These are phyloP conservation scores for Danaus melanippus DNA, from an alignment of 1,140 invertebrate species.

Conservation along the genomic window DNA sequence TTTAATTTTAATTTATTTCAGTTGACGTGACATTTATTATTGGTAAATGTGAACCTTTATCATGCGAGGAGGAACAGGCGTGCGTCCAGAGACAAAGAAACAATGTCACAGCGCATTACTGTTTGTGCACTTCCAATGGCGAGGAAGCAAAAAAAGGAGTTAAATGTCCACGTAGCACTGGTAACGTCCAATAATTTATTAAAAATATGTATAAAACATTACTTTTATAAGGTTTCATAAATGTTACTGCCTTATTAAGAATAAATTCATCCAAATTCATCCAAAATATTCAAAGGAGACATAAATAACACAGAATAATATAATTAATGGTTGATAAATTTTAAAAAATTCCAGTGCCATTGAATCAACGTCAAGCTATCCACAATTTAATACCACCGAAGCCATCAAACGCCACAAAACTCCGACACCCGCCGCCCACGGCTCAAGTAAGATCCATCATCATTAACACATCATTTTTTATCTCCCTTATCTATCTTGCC, in stretches of 20 bases:
- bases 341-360: slow-evolving; percentile 65
- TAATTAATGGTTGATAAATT: not conserved
- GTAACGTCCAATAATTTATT: slow-evolving; percentile 39
- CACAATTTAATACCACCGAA: slow-evolving; percentile 76
- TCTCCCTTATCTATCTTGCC: slow-evolving; percentile 24
- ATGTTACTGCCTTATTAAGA: not conserved
- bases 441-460: slow-evolving; percentile 45
- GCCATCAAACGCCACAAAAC: slow-evolving; percentile 41
- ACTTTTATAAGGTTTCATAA: not conserved
- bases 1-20: not conserved
- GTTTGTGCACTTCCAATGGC: slow-evolving; percentile 78
- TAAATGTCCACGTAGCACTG: slow-evolving; percentile 75
- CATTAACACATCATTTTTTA: slow-evolving; percentile 33
- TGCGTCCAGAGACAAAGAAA: slow-evolving; percentile 58
- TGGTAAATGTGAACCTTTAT: slow-evolving; percentile 66
- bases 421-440: slow-evolving; percentile 35
- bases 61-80: slow-evolving; percentile 76
- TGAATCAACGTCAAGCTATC: slow-evolving; percentile 71
- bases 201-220: not conserved
- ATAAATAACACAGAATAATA: too few relatives aligned
- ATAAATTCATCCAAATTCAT: too few relatives aligned
- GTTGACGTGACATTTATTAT: slow-evolving; percentile 45
- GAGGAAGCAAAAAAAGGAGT: slow-evolving; percentile 75
- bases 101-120: slow-evolving; percentile 72
- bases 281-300: too few relatives aligned